A percentile compares a stretch with the other conserved stretches of the same genome.
These are phyloP conservation scores for Oenanthe oenanthe DNA, from an alignment of 2,113 vertebrate species.

Conservation along the genomic window DNA sequence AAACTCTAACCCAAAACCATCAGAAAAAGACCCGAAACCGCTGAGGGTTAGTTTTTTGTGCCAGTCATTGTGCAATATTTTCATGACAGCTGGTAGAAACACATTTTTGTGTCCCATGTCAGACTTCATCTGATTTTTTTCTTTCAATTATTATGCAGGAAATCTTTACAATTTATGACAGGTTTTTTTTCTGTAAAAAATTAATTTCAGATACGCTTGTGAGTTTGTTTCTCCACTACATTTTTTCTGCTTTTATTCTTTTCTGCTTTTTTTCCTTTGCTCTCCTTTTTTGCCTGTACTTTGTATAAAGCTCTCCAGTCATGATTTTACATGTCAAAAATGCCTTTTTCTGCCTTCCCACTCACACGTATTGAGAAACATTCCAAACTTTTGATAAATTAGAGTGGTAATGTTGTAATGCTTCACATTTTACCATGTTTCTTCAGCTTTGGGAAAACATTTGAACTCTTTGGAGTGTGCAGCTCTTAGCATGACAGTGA, in stretches of 20 bases:
- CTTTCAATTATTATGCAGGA: background rate
- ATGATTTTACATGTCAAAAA: conserved; percentile 23
- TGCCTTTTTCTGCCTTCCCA: background rate
- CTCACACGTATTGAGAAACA: background rate
- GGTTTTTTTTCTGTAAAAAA: background rate
- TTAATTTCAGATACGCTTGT: background rate
- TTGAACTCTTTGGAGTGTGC: background rate
- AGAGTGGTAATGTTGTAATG: background rate
- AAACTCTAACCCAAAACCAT: background rate
- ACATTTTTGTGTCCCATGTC: background rate
- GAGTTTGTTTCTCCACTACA: background rate
- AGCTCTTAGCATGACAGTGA: background rate
- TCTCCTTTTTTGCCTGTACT: background rate
- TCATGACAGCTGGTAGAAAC: conserved; percentile 47
- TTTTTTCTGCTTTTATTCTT: background rate
- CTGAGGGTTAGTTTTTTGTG: conserved; percentile 15
- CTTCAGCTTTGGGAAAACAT: background rate
- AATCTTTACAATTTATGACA: background rate
- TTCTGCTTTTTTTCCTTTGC: background rate
- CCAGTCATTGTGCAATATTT: conserved; percentile 58
- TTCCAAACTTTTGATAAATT: conserved; percentile 37
- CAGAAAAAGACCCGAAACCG: background rate
- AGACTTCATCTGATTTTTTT: background rate
- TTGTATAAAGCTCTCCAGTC: background rate
- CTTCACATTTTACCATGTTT: background rate